Evolutionary conservation across 2,888 invertebrate species (phyloP).

Genomic region (Aporophyla lueneburgensis): DNA sequence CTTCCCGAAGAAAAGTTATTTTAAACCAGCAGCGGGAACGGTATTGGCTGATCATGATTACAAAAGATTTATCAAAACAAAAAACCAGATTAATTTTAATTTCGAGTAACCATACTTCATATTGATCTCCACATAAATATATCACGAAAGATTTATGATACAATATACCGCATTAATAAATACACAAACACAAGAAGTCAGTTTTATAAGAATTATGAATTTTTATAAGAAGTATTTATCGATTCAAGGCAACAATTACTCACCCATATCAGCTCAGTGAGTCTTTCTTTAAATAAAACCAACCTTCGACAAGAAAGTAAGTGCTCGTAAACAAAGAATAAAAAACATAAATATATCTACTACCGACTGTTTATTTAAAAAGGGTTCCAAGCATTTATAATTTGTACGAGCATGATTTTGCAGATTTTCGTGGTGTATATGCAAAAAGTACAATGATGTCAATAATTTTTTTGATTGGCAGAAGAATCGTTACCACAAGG

Average conservation of each 20-base stretch:
- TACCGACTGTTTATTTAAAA: constrained; percentile 43
- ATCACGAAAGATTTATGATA: constrained; percentile 38
- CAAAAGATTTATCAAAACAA: neutral
- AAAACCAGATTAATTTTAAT: neutral
- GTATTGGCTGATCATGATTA: neutral
- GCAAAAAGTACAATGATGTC: neutral
- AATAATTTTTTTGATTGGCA: neutral
- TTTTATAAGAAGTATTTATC: constrained; percentile 66
- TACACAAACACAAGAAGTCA: constrained; percentile 46
- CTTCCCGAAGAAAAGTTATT: neutral
- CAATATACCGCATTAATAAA: constrained; percentile 42
- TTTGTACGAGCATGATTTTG: constrained; percentile 19
- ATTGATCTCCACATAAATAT: constrained; percentile 52
- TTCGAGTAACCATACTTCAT: constrained; percentile 9
- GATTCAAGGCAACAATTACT: constrained; percentile 77
- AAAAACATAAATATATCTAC: constrained; percentile 57
- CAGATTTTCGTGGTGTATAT: neutral
- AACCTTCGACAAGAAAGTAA: constrained; percentile 70
- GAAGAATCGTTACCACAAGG: neutral
- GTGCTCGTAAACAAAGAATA: constrained; percentile 67
- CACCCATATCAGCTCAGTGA: constrained; percentile 70
- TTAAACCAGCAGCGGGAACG: neutral
- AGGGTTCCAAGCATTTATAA: constrained; percentile 51
- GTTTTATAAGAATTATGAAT: constrained; percentile 60
- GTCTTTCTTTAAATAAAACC: constrained; percentile 75